Conservation (phyloP, 2,113 vertebrate genomes). For the Seriola dumerili region DNA sequence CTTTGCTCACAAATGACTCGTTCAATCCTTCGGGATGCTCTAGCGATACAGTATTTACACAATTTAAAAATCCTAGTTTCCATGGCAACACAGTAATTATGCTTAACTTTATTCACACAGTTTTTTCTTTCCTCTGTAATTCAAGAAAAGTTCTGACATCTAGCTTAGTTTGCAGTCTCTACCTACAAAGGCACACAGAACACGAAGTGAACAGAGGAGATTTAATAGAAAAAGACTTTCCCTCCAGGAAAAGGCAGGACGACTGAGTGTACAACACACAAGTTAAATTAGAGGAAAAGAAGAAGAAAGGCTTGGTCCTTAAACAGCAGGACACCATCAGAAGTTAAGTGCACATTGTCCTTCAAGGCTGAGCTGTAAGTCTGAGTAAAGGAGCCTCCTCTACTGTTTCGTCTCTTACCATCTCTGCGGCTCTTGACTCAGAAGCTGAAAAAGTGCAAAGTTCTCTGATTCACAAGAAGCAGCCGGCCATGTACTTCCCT, state of each 20-base stretch:
- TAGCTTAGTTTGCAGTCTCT: constrained; percentile 54
- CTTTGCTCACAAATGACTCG: constrained; percentile 26
- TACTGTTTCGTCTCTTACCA: not conserved
- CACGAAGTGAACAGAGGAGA: constrained; percentile 38
- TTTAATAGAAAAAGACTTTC: constrained; percentile 50
- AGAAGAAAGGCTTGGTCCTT: constrained; percentile 65
- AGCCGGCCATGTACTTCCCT: constrained; percentile 87
- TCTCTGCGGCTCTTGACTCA: not conserved
- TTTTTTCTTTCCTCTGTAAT: constrained; percentile 26
- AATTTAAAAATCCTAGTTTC: constrained; percentile 71
- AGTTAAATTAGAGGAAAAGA: constrained; percentile 35
- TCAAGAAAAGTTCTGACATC: constrained; percentile 38
- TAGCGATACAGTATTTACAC: constrained; percentile 65
- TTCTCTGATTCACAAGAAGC: constrained; percentile 79
- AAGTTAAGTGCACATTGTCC: constrained; percentile 67
- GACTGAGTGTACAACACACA: constrained; percentile 32
- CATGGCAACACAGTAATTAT: constrained; percentile 57
- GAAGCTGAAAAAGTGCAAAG: constrained; percentile 69
- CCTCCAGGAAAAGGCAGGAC: constrained; percentile 25
- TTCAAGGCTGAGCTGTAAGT: not conserved
- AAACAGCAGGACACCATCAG: constrained; percentile 53
- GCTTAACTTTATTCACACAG: constrained; percentile 34
- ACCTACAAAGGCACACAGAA: constrained; percentile 60
- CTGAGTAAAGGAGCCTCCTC: not conserved
- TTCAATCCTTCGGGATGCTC: constrained; percentile 15